Evolutionary conservation across 2,113 vertebrate genomes (phyloP).

Genomic region (Ptyas mucosa): DNA sequence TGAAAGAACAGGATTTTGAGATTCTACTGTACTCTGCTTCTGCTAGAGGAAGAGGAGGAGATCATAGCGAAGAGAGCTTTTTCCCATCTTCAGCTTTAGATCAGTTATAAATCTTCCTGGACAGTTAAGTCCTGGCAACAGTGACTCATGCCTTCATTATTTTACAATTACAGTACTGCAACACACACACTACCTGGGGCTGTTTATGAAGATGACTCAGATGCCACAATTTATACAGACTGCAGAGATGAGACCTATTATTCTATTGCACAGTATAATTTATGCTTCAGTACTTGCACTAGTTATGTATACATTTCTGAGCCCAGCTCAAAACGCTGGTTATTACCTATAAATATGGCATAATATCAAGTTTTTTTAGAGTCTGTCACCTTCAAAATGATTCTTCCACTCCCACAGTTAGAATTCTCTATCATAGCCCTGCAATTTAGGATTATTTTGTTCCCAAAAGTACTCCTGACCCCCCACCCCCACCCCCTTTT

Average conservation of each 20-base stretch:
- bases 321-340: not conserved
- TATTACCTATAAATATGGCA: not conserved
- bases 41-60: not conserved
- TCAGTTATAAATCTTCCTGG: not conserved
- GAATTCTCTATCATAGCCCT: not conserved
- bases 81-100: not conserved
- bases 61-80: not conserved
- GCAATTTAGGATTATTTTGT: not conserved
- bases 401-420: not conserved
- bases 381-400: not conserved
- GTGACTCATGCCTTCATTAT: not conserved
- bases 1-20: not conserved
- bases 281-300: not conserved
- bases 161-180: not conserved
- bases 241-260: not conserved
- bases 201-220: not conserved
- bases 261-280: not conserved
- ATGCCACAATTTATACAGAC: not conserved
- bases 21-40: not conserved
- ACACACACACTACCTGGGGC: not conserved
- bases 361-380: not conserved
- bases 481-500: not conserved
- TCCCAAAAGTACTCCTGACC: not conserved
- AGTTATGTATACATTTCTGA: not conserved
- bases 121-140: not conserved